Base-by-base conservation (phyloP, 2,888 invertebrate genomes). In the Molorchus minor region DNA sequence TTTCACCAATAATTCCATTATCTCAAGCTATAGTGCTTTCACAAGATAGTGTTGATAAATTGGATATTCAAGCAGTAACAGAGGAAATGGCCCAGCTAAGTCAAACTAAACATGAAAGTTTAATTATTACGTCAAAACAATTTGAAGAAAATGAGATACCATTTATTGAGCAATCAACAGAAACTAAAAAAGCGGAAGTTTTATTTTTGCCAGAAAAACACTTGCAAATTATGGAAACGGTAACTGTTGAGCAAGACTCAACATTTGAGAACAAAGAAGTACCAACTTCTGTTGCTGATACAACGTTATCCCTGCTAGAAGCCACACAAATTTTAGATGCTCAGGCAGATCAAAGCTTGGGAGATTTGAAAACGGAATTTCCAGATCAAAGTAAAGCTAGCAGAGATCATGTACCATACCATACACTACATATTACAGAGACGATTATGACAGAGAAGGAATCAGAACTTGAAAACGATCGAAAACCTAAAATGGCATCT, bases 121-220 rank as follows among this genome's bases (percentile, higher is more conserved):
- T 86, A 12, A 77, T 78, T 40, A 81, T 84, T 3, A 81, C 82
- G 1, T 82, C 85, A 76, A 76, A 83, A 20, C 65, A 83, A 38
- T 70, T 81, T 4, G 81, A 82, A 49, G 86, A 86, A 71, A 76
- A 73, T 25, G 82, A 82, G 77, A 70, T 63, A 15, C 69, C 69
- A 21, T 78, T 82, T 43, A 62, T 56, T 5, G 55, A 71, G 20
- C 76, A 77, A 59, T 76, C 80, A 10, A 61, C 75, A 1, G 71
- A 72, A 25, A 74, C 72, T 1, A 82, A 82, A 73, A 80, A 64
- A 49, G 84, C 83, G 3, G 78, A 77, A 36, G 49, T 83, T 4
- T 75, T 80, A 47, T 70, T 86, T 43, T 74, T 79, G 62, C 80
- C 82, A 52, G 77, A 79, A 56, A 78, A 81, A 65, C 73, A 77